Evolutionary conservation across 2,888 invertebrate species (phyloP), one percentile per base, ranked within the genome.

Genomic region (Cephalotes varians): DNA sequence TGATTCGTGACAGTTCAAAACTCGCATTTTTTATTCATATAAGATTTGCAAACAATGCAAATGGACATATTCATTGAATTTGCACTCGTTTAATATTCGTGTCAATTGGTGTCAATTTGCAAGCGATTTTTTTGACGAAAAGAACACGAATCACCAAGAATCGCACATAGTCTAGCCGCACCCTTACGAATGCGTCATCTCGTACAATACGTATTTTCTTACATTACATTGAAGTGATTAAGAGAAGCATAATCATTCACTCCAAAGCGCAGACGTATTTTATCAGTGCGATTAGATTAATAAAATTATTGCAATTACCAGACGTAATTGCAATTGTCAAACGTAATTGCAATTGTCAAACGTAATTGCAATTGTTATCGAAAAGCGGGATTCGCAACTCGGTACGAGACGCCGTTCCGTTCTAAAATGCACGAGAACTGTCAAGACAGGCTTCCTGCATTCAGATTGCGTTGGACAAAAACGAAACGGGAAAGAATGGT

Each of bases 401-500:
- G 9, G 7, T 18, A 18, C 12, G 31, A 44, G 21, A 67, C 5
- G 40, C 9, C n/a, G n/a, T 6, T 64, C 25, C 28, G 4, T 28
- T 69, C 18, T 49, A 62, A 56, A 37, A 21, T 5, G 21, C 15
- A 21, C 18, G 34, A 31, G 44, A 69, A 31, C 44, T 44, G 77
- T 79, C 77, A 58, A 71, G 56, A 56, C 56, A 12, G 21, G n/a
- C 18, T 25, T 58, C 47, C 69, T 18, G 34, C 2, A 71, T 71
- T 44, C n/a, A 69, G 69, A 77, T 77, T 56, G 77, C 44, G 54
- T 28, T 10, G 56, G 69, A 56, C 47, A 71, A 44, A 79, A 79
- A 79, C 56, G 71, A 71, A 69, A 69, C 31, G 77, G 21, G 18
- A 79, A 79, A 79, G 71, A 79, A 79, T 47, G 12, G 34, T 56